Conservation (phyloP, 2,113 vertebrate genomes). For the Coptodon rendalli region DNA sequence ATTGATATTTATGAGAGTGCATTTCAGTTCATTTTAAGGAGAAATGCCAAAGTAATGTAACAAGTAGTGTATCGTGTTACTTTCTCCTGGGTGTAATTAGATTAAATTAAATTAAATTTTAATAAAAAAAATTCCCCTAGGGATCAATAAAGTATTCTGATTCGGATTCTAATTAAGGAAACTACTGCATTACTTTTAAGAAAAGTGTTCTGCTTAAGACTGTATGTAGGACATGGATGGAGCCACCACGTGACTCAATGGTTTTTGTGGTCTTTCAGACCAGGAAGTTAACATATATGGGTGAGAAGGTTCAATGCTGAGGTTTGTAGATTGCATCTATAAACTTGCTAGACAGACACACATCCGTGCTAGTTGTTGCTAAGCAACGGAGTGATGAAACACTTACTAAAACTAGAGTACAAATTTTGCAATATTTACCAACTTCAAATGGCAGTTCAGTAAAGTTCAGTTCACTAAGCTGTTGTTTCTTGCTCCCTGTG, state of each 20-base stretch:
- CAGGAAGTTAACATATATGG: neutral
- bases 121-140: too few relatives aligned
- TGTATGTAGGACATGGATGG: neutral
- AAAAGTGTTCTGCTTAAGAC: neutral
- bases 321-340: neutral
- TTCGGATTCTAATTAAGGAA: neutral
- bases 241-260: neutral
- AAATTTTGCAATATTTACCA: rapidly evolving
- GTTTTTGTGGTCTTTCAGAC: neutral
- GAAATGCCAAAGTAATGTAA: neutral
- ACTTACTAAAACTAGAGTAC: neutral
- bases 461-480: neutral
- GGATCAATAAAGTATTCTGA: too few relatives aligned
- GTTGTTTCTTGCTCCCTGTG: neutral
- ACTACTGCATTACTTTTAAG: neutral
- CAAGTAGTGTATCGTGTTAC: neutral
- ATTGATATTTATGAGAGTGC: neutral
- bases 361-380: neutral
- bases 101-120: neutral
- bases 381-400: rapidly evolving
- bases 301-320: rapidly evolving
- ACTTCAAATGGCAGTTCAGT: neutral
- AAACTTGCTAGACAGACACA: rapidly evolving
- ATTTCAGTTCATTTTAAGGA: neutral
- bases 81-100: neutral